phyloP scores from a whole-genome alignment of 92 coral and sea anemone species.

The Paragorgia papillata region DNA sequence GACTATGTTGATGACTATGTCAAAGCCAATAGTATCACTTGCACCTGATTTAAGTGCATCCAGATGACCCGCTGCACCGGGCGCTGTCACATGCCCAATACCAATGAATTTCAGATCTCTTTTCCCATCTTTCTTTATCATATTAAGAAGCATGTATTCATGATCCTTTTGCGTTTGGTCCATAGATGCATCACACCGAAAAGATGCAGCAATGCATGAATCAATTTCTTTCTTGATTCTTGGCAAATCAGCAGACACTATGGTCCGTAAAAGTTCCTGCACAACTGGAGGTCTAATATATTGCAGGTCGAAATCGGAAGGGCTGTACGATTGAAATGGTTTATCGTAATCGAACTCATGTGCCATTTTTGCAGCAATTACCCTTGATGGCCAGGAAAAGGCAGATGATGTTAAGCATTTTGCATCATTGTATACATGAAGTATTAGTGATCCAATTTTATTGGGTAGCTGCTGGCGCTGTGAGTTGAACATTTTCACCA shows the following conservation, averaged over 20 bases:
- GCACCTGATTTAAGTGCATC: constrained; percentile 33
- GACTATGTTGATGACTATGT: constrained; percentile 8
- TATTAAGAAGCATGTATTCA: constrained; percentile 21
- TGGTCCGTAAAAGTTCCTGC: constrained; percentile 22
- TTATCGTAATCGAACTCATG: constrained; percentile 13
- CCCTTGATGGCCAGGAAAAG: constrained; percentile 26
- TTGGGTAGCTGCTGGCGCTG: constrained; percentile 22
- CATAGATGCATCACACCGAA: constrained; percentile 24
- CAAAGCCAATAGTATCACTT: constrained; percentile 15
- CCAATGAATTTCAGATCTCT: constrained; percentile 3
- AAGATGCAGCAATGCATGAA: constrained; percentile 19
- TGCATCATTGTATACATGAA: constrained; percentile 31
- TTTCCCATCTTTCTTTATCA: constrained; percentile 19
- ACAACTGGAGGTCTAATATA: constrained; percentile 12
- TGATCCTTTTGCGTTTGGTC: constrained; percentile 34
- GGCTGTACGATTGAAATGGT: constrained; percentile 18
- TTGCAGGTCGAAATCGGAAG: constrained; percentile 18
- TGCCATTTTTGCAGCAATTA: constrained; percentile 19
- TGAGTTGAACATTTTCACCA: constrained; percentile 18
- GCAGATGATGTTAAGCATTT: constrained; percentile 12
- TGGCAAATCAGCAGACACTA: constrained; percentile 26
- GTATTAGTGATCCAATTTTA: constrained; percentile 22
- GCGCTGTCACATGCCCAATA: constrained; percentile 17
- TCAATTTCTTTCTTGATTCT: constrained; percentile 25
- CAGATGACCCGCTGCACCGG: constrained; percentile 11